Evolutionary conservation across 1,140 invertebrate species (phyloP).

Genomic region (Diprion similis): DNA sequence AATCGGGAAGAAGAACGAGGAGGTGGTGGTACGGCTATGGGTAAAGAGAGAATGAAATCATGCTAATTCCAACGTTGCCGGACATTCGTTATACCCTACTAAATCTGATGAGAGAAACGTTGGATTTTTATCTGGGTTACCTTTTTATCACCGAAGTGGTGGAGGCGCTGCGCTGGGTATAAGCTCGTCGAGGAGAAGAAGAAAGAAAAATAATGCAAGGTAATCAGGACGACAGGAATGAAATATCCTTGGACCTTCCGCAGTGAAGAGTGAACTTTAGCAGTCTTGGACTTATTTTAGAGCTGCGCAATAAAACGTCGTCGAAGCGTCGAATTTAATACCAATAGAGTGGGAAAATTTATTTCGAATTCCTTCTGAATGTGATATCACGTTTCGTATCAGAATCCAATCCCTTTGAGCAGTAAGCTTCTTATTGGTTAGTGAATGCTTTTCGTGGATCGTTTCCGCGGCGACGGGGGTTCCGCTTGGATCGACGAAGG

Average conservation of each 20-base stretch:
- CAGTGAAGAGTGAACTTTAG: too few relatives aligned
- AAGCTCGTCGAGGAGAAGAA: background rate
- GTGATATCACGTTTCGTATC: background rate
- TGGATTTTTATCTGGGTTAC: background rate
- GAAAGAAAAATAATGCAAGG: background rate
- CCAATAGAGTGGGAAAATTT: background rate
- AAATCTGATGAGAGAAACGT: background rate
- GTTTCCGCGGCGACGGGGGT: too few relatives aligned
- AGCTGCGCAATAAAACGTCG: background rate
- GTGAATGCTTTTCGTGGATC: background rate
- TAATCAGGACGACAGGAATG: background rate
- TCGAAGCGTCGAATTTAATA: background rate
- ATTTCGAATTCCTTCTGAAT: background rate
- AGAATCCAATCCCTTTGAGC: constrained; percentile 7
- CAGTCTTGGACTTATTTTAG: too few relatives aligned
- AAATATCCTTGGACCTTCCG: background rate
- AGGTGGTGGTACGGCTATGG: background rate
- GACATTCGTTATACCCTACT: background rate
- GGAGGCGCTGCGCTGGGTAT: background rate
- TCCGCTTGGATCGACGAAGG: background rate
- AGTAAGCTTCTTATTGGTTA: constrained; percentile 3
- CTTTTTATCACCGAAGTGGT: background rate
- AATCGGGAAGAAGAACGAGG: background rate
- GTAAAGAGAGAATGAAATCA: background rate
- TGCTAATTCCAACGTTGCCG: background rate